Conservation (phyloP, 1,140 invertebrate species). For the Drosophila rhopaloa region DNA sequence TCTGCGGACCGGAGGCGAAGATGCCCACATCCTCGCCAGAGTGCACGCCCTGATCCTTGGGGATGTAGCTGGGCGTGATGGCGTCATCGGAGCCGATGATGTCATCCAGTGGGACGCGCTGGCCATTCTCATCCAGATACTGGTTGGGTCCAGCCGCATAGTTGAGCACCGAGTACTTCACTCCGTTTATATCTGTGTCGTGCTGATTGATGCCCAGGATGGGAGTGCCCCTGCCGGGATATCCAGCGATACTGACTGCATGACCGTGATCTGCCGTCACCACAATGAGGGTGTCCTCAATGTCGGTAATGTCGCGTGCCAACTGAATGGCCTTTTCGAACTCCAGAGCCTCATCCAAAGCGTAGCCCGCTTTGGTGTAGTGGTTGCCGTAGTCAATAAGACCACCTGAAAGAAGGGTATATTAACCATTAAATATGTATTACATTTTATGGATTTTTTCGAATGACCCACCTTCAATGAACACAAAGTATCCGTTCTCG, state of each 20-base stretch:
- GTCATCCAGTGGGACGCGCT: constrained; percentile 53
- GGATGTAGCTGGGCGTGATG: constrained; percentile 84
- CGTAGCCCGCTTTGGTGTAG: constrained; percentile 86
- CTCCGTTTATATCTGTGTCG: constrained; percentile 67
- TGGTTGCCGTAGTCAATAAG: constrained; percentile 91
- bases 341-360: constrained; percentile 89
- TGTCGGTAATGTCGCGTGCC: constrained; percentile 86
- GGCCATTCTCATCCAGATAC: constrained; percentile 67
- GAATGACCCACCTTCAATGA: constrained; percentile 86
- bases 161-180: constrained; percentile 87
- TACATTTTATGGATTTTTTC: no score
- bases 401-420: constrained; percentile 74
- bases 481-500: constrained; percentile 88
- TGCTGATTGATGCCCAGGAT: constrained; percentile 86
- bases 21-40: constrained; percentile 89
- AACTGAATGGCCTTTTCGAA: constrained; percentile 88
- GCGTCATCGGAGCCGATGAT: constrained; percentile 66
- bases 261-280: constrained; percentile 90
- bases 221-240: constrained; percentile 89
- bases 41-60: constrained; percentile 86
- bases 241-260: constrained; percentile 88
- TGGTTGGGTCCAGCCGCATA: constrained; percentile 89
- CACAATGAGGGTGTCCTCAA: constrained; percentile 88
- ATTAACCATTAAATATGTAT: no score
- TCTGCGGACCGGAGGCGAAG: constrained; percentile 87